These are phyloP conservation scores for Sceliomorpha sp. DNA, from an alignment of 2,888 invertebrate species.

Conservation along the genomic window DNA sequence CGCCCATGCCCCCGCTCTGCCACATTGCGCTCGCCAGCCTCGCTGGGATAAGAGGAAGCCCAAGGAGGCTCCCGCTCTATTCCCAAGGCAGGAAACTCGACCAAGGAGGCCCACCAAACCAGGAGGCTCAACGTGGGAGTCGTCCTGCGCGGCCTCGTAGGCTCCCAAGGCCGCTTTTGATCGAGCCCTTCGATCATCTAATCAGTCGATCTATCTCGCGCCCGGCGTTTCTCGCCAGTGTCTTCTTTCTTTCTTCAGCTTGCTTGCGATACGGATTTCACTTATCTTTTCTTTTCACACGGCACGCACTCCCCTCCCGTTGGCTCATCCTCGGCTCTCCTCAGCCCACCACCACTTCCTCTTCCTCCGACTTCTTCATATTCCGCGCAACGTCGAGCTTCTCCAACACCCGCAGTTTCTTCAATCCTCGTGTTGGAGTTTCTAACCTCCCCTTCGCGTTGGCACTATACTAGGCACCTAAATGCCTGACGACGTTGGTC, in stretches of 20 bases:
- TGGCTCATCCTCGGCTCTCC: slow-evolving; percentile 33
- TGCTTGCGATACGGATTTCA: slow-evolving; percentile 8
- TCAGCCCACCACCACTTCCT: slow-evolving; percentile 28
- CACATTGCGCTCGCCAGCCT: slow-evolving; percentile 84
- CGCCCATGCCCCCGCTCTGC: slow-evolving; percentile 88
- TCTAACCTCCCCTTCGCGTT: slow-evolving; percentile 12
- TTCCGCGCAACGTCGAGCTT: slow-evolving; percentile 10
- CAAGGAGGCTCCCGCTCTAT: slow-evolving; percentile 67
- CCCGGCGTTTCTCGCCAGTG: slow-evolving; percentile 23
- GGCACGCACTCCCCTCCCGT: slow-evolving; percentile 8
- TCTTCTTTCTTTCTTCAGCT: slow-evolving; percentile 23
- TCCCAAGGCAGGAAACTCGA: slow-evolving; percentile 55
- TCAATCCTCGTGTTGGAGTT: slow-evolving; percentile 6
- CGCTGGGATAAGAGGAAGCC: slow-evolving; percentile 68
- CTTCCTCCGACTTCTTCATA: slow-evolving; percentile 4
- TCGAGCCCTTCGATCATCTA: slow-evolving; percentile 77
- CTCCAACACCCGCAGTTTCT: slow-evolving; percentile 2
- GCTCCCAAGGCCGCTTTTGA: slow-evolving; percentile 74
- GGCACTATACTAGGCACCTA: slow-evolving; percentile 4
- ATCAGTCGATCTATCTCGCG: slow-evolving; percentile 64
- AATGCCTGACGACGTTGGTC: slow-evolving; percentile 17
- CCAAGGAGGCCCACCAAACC: slow-evolving; percentile 50
- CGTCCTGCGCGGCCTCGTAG: slow-evolving; percentile 77
- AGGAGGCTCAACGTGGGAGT: slow-evolving; percentile 52
- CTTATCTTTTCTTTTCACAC: slow-evolving; percentile 1